Base-by-base conservation (phyloP, 2,888 invertebrate genomes). In the Coremacera marginata region DNA sequence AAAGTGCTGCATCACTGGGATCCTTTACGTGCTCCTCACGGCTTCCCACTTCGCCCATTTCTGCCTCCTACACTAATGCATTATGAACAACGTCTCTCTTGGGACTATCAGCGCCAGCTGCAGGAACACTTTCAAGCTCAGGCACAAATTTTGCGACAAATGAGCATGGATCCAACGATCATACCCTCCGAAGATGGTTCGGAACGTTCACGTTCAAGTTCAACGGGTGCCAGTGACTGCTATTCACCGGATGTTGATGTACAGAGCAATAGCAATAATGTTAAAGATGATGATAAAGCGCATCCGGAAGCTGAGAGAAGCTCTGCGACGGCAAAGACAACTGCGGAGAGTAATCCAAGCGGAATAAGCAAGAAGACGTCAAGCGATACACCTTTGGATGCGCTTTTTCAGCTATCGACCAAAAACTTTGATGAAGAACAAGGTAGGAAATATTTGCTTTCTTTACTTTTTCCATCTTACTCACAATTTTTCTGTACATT, bases 341-440 rank as follows among this genome's bases (percentile, higher is more conserved):
- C 34, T 11, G 25, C 55, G 25, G 27, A 74, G 49, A 63, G 78
- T 72, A 57, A 67, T 31, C 31, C 3, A 16, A 8, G 71, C 37
- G 55, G 44, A 70, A 62, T 68, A 75, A 65, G 44, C 55, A 65
- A 27, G 51, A 22, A 72, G 8, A 44, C 14, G 22, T n/a, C 70
- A 9, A 78, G 83, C 70, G 94, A 94, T 81, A 97, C 97, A 16
- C 98, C 97, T 0, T 91, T 98, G 80, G 98, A 98, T 88, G 98
- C 98, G 1, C 93, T 98, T 34, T 97, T 98, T 90, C 97, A 98
- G 90, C 96, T 98, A 95, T 97, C 98, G 82, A 97, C 96, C 91
- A 98, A 98, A 90, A 97, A 97, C 78, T 98, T 98, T 89, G 97
- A 98, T 88, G 97, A 96, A 73, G 93, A 95, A 85, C 94, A 94